phyloP scores from a whole-genome alignment of 1,140 invertebrate species.

The Temnothorax curvispinosus region DNA sequence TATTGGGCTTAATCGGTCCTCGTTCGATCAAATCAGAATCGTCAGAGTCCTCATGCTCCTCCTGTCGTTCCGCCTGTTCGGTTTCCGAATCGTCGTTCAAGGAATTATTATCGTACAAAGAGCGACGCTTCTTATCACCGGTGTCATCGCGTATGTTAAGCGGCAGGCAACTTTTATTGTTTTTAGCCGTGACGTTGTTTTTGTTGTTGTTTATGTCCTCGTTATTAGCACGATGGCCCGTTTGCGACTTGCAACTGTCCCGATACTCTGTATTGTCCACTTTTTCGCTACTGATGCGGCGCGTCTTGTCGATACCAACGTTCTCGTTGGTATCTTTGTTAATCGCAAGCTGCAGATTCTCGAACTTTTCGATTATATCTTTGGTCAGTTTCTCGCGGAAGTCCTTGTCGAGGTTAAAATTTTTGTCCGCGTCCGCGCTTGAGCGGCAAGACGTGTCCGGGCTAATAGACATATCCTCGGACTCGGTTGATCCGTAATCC shows the following conservation, averaged over 20 bases:
- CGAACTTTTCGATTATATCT: conserved; percentile 71
- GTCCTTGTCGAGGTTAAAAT: conserved; percentile 29
- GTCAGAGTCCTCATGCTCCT: conserved; percentile 7
- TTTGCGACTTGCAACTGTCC: neutral
- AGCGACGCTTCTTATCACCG: neutral
- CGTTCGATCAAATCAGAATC: conserved; percentile 70
- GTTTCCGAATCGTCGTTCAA: neutral
- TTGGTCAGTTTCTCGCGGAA: conserved; percentile 52
- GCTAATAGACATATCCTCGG: conserved; percentile 21
- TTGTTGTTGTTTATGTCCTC: conserved; percentile 50
- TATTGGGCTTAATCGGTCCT: conserved; percentile 71
- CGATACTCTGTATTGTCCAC: neutral
- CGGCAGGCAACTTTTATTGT: neutral
- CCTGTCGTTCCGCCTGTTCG: neutral
- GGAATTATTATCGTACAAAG: conserved; percentile 4
- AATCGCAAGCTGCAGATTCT: conserved; percentile 50
- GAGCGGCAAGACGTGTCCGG: conserved; percentile 34
- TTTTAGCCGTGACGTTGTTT: neutral
- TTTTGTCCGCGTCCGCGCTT: conserved; percentile 22
- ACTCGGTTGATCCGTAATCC: neutral
- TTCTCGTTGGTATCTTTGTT: neutral
- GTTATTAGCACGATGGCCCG: neutral
- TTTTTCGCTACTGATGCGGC: neutral
- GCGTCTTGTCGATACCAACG: neutral
- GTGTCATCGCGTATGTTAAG: conserved; percentile 23